Evolutionary conservation across 2,113 vertebrate species (phyloP).

Genomic region (Cervus canadensis): DNA sequence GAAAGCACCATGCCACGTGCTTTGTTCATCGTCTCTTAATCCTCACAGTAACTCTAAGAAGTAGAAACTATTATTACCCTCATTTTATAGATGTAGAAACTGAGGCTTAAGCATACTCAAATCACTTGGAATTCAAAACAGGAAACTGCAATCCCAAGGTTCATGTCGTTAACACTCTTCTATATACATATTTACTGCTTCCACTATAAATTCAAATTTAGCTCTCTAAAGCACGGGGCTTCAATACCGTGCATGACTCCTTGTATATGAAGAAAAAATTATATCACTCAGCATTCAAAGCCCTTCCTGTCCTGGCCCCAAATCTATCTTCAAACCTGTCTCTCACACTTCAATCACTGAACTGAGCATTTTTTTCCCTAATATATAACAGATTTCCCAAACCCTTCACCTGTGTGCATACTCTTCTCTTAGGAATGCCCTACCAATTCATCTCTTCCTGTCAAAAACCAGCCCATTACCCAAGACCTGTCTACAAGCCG

Average conservation of each 20-base stretch:
- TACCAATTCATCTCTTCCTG: neutral
- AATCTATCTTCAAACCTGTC: neutral
- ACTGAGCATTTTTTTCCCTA: neutral
- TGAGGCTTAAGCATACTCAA: neutral
- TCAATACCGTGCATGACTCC: neutral
- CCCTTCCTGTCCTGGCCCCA: neutral
- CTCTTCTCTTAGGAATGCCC: neutral
- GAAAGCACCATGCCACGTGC: neutral
- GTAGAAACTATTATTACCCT: neutral
- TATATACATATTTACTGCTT: neutral
- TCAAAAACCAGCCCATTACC: neutral
- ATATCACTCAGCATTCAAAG: neutral
- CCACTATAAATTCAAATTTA: neutral
- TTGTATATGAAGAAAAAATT: neutral
- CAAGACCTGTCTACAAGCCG: neutral
- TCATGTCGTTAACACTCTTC: neutral
- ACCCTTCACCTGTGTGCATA: neutral
- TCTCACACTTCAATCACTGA: neutral
- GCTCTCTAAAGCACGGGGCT: neutral
- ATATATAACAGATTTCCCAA: neutral
- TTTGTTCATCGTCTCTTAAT: neutral
- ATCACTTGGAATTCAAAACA: slow-evolving; percentile 20
- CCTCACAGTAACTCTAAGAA: neutral
- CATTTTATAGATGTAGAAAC: neutral
- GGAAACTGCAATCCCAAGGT: neutral